phyloP scores from a whole-genome alignment of 37 sponge, comb jelly and placozoan genomes.

The Chondrosia reniformis region DNA sequence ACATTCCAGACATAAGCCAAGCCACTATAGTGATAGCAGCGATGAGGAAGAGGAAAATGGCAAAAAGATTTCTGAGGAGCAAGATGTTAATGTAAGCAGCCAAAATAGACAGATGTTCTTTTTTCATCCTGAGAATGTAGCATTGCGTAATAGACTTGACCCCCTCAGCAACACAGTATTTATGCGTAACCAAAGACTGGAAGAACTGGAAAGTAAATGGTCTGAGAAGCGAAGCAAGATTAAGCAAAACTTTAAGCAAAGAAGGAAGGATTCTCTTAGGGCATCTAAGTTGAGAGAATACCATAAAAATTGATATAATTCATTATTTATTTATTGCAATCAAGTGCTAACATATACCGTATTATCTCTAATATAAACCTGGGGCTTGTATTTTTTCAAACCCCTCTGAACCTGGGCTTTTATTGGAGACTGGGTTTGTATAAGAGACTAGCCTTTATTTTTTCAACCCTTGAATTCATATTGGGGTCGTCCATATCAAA shows the following conservation, averaged over 20 bases:
- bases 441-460: too few relatives aligned
- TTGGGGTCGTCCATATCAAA: too few relatives aligned
- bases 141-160: slow-evolving; percentile 32
- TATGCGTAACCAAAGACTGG: slow-evolving; percentile 20
- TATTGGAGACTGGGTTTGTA: too few relatives aligned
- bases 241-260: slow-evolving; percentile 34
- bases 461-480: too few relatives aligned
- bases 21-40: too few relatives aligned
- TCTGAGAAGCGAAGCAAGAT: slow-evolving; percentile 22
- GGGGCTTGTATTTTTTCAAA: too few relatives aligned
- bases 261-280: slow-evolving; percentile 27
- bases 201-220: slow-evolving; percentile 45
- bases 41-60: background rate
- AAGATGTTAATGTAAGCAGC: background rate
- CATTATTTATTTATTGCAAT: too few relatives aligned
- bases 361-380: too few relatives aligned
- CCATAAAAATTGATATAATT: background rate
- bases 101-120: slow-evolving; percentile 24
- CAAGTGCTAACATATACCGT: too few relatives aligned
- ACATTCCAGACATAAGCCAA: too few relatives aligned
- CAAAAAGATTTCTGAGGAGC: background rate
- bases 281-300: background rate
- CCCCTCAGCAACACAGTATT: slow-evolving; percentile 16
- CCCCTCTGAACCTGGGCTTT: too few relatives aligned
- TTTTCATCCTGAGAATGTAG: slow-evolving; percentile 29